A percentile compares a stretch with the other conserved stretches of the same genome.
These are phyloP conservation scores for Arge pagana DNA, from an alignment of 2,888 invertebrate genomes.

Conservation along the genomic window DNA sequence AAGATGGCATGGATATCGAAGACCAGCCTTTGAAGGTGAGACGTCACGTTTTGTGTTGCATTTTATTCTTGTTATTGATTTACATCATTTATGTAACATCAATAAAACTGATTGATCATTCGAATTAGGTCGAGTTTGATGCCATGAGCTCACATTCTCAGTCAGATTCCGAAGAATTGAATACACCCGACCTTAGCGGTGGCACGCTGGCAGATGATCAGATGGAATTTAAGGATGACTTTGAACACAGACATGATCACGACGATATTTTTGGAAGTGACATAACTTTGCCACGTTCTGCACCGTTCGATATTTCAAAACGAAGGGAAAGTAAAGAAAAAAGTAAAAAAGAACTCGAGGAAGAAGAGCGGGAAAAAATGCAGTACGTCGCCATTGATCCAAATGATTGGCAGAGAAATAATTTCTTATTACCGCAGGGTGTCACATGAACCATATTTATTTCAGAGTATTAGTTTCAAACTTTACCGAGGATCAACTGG, in stretches of 20 bases:
- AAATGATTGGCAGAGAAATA: neutral
- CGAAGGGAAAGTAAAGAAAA: conserved; percentile 69
- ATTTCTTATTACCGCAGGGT: neutral
- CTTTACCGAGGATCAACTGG: conserved; percentile 97
- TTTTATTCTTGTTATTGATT: neutral
- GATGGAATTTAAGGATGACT: conserved; percentile 41
- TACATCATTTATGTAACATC: neutral
- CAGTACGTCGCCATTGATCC: conserved; percentile 70
- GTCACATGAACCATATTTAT: conserved; percentile 34
- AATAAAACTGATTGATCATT: neutral
- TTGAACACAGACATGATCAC: conserved; percentile 35
- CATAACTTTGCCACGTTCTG: conserved; percentile 41
- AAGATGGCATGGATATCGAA: conserved; percentile 38
- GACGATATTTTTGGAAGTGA: conserved; percentile 49
- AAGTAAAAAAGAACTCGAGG: conserved; percentile 84
- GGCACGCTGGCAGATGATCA: conserved; percentile 25
- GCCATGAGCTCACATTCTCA: conserved; percentile 40
- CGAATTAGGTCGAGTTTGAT: conserved; percentile 37
- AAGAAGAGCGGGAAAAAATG: conserved; percentile 95
- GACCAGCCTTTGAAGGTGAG: conserved; percentile 36
- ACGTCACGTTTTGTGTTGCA: neutral
- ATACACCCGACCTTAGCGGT: conserved; percentile 23
- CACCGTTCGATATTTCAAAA: conserved; percentile 39
- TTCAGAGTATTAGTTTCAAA: conserved; percentile 94
- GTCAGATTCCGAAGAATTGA: conserved; percentile 37